phyloP scores from a whole-genome alignment of 2,797 vertebrate genomes.

The Pseudocheirus occidentalis region DNA sequence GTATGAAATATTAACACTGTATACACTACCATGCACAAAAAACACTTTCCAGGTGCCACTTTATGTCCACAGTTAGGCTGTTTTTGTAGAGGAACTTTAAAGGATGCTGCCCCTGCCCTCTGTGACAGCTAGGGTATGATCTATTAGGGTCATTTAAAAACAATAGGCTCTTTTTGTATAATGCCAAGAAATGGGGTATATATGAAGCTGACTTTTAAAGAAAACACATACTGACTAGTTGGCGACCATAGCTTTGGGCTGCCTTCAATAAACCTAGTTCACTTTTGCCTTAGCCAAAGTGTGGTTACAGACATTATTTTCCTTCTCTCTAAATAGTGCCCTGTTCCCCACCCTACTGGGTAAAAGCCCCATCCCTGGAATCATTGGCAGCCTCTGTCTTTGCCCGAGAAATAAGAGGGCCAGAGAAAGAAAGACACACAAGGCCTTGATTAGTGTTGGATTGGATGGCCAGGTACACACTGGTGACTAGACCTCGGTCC shows the following conservation, averaged over 20 bases:
- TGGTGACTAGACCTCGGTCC: conserved; percentile 45
- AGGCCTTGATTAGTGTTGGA: conserved; percentile 26
- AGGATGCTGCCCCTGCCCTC: neutral
- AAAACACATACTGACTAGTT: neutral
- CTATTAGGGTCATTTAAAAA: neutral
- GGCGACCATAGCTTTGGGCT: neutral
- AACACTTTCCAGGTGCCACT: neutral
- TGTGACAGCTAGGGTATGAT: neutral
- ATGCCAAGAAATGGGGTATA: neutral
- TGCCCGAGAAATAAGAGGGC: neutral
- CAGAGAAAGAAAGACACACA: neutral
- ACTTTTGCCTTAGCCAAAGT: neutral
- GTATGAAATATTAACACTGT: neutral
- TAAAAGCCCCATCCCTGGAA: neutral
- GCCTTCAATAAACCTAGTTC: neutral
- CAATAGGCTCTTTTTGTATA: neutral
- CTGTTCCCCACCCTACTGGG: neutral
- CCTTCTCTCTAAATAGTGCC: neutral
- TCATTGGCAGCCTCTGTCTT: conserved; percentile 12
- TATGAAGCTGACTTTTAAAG: neutral
- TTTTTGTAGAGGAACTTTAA: neutral
- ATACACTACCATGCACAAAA: neutral
- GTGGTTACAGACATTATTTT: neutral
- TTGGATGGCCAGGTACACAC: neutral
- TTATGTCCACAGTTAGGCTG: neutral